Evolutionary conservation across 2,888 invertebrate species (phyloP), one percentile per base, ranked within the genome.

Genomic region (Thymelicus acteon): DNA sequence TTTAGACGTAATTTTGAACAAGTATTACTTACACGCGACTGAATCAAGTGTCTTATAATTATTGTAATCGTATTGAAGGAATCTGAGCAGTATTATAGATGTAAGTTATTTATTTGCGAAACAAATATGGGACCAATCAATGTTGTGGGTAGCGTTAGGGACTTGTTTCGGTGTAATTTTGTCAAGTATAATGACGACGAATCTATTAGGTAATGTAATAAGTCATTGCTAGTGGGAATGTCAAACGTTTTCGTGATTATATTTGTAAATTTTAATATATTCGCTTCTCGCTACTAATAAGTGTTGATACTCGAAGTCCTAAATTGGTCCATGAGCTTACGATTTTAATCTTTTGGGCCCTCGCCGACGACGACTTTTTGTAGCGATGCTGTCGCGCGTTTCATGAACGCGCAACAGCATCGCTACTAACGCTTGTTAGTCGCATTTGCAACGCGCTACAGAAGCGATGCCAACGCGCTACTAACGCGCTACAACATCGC

Each of bases 71-170:
- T 80, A 80, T 80, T 83, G 73, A 73, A 71, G 75, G 75, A 85
- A 88, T 82, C 76, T 81, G 81, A 85, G 79, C 93, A 93, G 93
- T 93, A 93, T 93, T 93, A 91, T 85, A 78, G 67, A 24, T 72
- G 37, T 91, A 88, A 88, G 84, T 80, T 80, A 91, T 84, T 86
- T 89, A 89, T 88, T 87, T 76, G 82, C 77, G 74, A 74, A 75
- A 73, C 57, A 79, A 78, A 81, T 78, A 78, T 85, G 92, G 92
- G 93, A 88, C 93, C 92, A 93, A 92, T 87, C 81, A 83, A 84
- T 87, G 89, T 85, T 91, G 88, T 91, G 89, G 88, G 82, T 54
- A 84, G 85, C 85, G 84, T 84, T 81, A 78, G 75, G 58, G 48
- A 72, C 24, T 63, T 71, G 79, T 80, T 83, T 80, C 79, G 3